Conservation (phyloP, 2,113 vertebrate genomes). For the Psilopogon haemacephalus region DNA sequence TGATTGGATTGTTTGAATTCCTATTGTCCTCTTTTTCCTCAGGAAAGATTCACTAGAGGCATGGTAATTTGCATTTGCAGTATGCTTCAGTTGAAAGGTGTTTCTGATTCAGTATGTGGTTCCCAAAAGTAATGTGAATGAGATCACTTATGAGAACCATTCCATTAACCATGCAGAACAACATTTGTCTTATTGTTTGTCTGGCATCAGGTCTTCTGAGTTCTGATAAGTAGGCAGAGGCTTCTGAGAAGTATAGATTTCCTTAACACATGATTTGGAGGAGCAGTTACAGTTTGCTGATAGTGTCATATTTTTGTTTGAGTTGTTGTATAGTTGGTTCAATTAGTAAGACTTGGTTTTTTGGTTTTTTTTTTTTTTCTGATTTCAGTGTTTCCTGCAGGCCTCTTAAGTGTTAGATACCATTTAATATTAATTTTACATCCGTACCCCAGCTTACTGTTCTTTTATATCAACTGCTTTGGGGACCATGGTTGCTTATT, state of each 20-base stretch:
- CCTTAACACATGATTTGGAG: neutral
- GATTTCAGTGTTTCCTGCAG: neutral
- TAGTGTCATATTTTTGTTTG: neutral
- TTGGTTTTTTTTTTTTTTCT: neutral
- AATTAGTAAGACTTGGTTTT: neutral
- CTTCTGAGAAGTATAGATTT: neutral
- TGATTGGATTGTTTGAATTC: neutral
- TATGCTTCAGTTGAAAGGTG: neutral
- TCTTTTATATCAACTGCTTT: neutral
- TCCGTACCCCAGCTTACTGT: neutral
- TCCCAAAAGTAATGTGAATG: neutral
- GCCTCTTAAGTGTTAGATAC: neutral
- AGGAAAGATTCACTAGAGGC: neutral
- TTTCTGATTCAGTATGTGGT: neutral
- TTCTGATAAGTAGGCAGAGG: neutral
- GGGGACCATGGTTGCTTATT: neutral
- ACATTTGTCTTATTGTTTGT: neutral
- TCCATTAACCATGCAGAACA: neutral
- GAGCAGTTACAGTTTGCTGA: accelerated
- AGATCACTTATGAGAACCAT: neutral
- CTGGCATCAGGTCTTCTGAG: neutral
- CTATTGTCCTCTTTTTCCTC: neutral
- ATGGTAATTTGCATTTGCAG: neutral
- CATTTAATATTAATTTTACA: neutral
- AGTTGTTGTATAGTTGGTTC: neutral